phyloP scores from a whole-genome alignment of 2,888 invertebrate species.

The Eupeodes latifasciatus region DNA sequence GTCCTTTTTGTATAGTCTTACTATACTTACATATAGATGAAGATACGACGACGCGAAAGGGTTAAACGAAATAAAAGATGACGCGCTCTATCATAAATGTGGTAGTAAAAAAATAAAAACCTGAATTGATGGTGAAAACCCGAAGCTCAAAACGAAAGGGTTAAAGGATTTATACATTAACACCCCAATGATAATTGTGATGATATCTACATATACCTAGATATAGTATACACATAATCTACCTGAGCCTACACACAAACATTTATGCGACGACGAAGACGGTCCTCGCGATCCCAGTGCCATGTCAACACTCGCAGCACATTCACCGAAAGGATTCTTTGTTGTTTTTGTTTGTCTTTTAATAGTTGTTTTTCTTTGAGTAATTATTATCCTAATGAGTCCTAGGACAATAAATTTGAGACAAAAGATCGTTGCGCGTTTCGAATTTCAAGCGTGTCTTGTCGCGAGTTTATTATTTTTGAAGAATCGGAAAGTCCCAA shows the following conservation, averaged over 20 bases:
- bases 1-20: constrained; percentile 13
- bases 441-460: constrained; percentile 59
- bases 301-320: background rate
- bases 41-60: constrained; percentile 63
- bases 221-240: background rate
- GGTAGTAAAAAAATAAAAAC: constrained; percentile 33
- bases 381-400: constrained; percentile 71
- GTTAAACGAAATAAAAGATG: constrained; percentile 60
- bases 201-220: constrained; percentile 17
- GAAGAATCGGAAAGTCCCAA: constrained; percentile 28
- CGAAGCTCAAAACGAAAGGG: constrained; percentile 57
- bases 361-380: constrained; percentile 60
- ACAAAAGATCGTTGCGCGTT: constrained; percentile 70
- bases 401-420: constrained; percentile 46
- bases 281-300: background rate
- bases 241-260: background rate
- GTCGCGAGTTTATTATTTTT: constrained; percentile 60
- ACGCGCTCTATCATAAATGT: constrained; percentile 60
- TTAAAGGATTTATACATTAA: constrained; percentile 57
- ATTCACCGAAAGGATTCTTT: background rate
- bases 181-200: constrained; percentile 64
- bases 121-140: background rate
- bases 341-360: constrained; percentile 3
- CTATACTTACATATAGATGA: constrained; percentile 26
- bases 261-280: background rate